A percentile compares a stretch with the other conserved stretches of the same genome.
Conservation (phyloP, 2,113 vertebrate genomes). For the Xenopus laevis region DNA sequence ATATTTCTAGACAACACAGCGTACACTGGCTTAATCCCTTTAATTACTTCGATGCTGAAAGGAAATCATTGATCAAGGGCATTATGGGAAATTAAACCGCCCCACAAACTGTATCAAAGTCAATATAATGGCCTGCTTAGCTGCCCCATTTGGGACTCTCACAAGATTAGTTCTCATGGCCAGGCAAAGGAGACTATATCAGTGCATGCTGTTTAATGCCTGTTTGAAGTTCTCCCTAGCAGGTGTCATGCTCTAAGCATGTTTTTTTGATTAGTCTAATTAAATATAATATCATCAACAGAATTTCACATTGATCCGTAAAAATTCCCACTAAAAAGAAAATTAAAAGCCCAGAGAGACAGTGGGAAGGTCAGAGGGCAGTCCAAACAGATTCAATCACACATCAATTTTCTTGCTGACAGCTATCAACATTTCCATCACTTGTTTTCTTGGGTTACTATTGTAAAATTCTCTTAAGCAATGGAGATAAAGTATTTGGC, state of each 20-base stretch:
- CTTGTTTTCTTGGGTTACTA: background rate
- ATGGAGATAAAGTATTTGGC: no score
- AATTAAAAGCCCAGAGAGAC: slow-evolving; percentile 55
- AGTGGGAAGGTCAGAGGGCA: slow-evolving; percentile 48
- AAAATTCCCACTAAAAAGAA: slow-evolving; percentile 57
- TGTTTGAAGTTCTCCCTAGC: slow-evolving; percentile 63
- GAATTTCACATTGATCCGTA: slow-evolving; percentile 69
- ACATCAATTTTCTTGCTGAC: slow-evolving; percentile 51
- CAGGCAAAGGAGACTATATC: slow-evolving; percentile 48
- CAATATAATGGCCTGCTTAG: slow-evolving; percentile 71
- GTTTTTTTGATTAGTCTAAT: slow-evolving; percentile 73
- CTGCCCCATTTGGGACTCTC: slow-evolving; percentile 64
- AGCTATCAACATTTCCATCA: slow-evolving; percentile 49
- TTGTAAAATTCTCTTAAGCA: no score
- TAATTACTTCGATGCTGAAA: slow-evolving; percentile 89
- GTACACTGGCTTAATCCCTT: slow-evolving; percentile 71
- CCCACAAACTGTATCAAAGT: slow-evolving; percentile 81
- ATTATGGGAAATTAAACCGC: slow-evolving; percentile 80
- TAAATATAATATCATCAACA: slow-evolving; percentile 73
- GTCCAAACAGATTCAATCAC: slow-evolving; percentile 51
- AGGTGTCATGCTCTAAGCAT: slow-evolving; percentile 66
- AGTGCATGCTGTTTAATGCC: slow-evolving; percentile 55
- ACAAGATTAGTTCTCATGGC: slow-evolving; percentile 65
- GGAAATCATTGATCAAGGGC: slow-evolving; percentile 86
- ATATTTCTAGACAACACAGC: slow-evolving; percentile 69